These are phyloP conservation scores for Mesocricetus auratus DNA, from an alignment of 2,113 vertebrate genomes.

Conservation along the genomic window DNA sequence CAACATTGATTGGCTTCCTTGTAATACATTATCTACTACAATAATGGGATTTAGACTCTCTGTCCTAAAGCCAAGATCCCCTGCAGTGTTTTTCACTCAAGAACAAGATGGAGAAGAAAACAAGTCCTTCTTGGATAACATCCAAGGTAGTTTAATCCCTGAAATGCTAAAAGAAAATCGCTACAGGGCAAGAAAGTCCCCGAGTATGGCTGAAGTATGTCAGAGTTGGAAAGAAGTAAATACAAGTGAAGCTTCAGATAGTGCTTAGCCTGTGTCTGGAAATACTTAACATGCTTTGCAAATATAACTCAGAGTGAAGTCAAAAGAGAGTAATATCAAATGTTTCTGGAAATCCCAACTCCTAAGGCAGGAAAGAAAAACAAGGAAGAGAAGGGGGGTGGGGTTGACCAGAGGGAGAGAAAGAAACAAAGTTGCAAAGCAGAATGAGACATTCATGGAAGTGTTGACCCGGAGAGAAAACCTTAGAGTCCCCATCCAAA, in stretches of 20 bases:
- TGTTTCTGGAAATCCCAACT: not conserved
- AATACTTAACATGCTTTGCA: conserved; percentile 37
- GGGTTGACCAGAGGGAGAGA: not conserved
- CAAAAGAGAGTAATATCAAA: not conserved
- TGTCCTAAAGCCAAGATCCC: not conserved
- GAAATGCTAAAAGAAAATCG: conserved; percentile 35
- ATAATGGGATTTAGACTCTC: not conserved
- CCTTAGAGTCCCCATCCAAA: too few relatives aligned
- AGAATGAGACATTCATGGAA: not conserved
- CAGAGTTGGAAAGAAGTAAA: not conserved
- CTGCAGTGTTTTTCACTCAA: not conserved
- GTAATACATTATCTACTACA: not conserved
- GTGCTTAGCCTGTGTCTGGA: not conserved
- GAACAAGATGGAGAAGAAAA: conserved; percentile 6
- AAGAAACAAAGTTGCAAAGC: not conserved
- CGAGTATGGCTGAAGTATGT: not conserved
- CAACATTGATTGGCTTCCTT: not conserved
- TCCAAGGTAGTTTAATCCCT: conserved; percentile 4
- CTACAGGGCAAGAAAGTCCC: not conserved
- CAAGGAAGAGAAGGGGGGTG: not conserved
- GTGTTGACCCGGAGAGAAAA: not conserved
- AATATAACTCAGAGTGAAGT: conserved; percentile 15
- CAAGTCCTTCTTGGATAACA: not conserved
- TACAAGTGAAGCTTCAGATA: not conserved
- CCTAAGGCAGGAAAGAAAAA: conserved; percentile 13